Evolutionary conservation across 2,888 invertebrate genomes (phyloP), one percentile per base, ranked within the genome.

Genomic region (Ormyrus rosae): DNA sequence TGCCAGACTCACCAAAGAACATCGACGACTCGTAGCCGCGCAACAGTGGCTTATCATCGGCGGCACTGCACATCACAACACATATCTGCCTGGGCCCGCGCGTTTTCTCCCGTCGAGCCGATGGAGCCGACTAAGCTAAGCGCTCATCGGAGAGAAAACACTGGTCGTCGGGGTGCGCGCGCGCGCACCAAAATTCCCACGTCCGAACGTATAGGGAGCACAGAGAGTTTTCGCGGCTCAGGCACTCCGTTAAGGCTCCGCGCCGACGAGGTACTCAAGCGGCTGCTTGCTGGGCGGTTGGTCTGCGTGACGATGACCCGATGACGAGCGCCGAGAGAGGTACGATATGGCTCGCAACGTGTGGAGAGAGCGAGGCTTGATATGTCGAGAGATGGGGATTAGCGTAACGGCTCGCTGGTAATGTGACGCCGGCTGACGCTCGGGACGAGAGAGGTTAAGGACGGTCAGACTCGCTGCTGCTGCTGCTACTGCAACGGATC

Each of bases 1-100:
- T 34, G 11, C 34, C 19, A 9, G 67, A 88, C 89, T 90, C 85
- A 90, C 90, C 90, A 88, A 89, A 84, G 88, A 89, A 86, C 90
- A 89, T 90, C 86, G 87, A 90, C 88, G 87, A 87, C 82, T 83
- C 46, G 82, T n/a, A 50, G 64, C 84, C 85, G 84, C 85, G 83
- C 85, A 85, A 84, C 85, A 45, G n/a, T n/a, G 46, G 56, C 48
- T 87, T 89, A 88, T 89, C 88, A 89, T 89, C 87, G 87, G 88
- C 87, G 85, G n/a, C 48, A 72, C 65, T 69, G 85, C 84, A 86
- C 86, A 86, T 87, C 85, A 86, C 86, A 86, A 85, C 86, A 85
- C 79, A 77, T 79, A 63, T 7, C 58, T n/a, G 58, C 46, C 10
- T 51, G 11, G 19, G 61, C 56, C 45, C n/a, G 8, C 70, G 46